phyloP scores from a whole-genome alignment of 2,113 vertebrate genomes.

The Anolis carolinensis region DNA sequence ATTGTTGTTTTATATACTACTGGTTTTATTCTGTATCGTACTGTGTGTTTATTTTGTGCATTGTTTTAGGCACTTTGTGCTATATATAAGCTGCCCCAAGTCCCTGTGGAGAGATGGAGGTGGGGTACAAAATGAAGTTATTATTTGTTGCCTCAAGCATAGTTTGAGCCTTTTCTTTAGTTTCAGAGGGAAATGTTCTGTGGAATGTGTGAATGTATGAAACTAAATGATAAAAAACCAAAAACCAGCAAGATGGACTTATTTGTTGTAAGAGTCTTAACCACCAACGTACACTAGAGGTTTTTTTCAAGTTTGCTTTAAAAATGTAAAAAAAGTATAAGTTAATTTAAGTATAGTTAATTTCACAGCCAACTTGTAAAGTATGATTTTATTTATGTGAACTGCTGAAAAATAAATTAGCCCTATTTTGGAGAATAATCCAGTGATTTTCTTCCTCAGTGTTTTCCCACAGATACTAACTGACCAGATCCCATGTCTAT shows the following conservation, averaged over 20 bases:
- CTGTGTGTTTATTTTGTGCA: too few species aligned
- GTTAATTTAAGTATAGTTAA: neutral
- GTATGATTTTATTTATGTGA: too few species aligned
- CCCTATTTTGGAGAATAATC: too few species aligned
- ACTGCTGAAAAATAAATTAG: neutral
- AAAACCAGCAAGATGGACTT: neutral
- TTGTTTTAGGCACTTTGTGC: too few species aligned
- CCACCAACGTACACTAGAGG: neutral
- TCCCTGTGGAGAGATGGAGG: too few species aligned
- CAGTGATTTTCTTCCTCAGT: too few species aligned
- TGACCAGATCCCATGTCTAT: too few species aligned
- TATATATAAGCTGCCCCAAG: too few species aligned
- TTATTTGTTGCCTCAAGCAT: neutral
- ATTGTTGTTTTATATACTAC: too few species aligned
- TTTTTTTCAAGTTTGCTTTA: neutral
- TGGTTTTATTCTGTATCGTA: too few species aligned
- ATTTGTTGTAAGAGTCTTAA: neutral
- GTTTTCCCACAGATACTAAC: too few species aligned
- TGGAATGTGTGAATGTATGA: neutral
- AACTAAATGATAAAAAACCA: neutral
- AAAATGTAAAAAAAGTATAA: neutral
- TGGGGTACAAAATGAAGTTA: too few species aligned
- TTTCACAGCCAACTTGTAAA: neutral
- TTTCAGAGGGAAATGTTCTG: neutral
- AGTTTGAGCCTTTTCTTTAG: neutral